Evolutionary conservation across 2,888 invertebrate genomes (phyloP).

Genomic region (Crocallis elinguaria): DNA sequence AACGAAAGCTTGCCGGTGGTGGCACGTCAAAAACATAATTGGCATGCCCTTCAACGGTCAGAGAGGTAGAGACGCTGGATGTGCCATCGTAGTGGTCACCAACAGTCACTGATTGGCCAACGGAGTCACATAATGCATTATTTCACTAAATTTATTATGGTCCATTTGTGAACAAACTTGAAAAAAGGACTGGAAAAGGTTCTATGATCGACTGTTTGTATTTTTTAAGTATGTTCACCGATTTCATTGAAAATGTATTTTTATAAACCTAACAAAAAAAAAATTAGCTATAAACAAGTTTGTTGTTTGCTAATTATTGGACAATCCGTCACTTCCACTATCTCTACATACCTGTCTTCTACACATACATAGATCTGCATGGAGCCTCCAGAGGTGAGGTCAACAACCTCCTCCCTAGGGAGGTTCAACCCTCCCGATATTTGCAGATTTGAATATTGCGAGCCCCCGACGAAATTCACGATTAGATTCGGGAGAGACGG

Average conservation of each 20-base stretch:
- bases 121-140: no score
- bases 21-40: constrained; percentile 77
- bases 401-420: constrained; percentile 66
- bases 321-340: constrained; percentile 41
- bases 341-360: constrained; percentile 33
- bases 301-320: not conserved
- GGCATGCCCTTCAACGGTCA: constrained; percentile 62
- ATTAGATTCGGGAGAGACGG: constrained; percentile 67
- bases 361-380: constrained; percentile 55
- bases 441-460: constrained; percentile 76
- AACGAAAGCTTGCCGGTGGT: constrained; percentile 48
- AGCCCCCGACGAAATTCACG: constrained; percentile 63
- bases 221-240: no score
- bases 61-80: constrained; percentile 43
- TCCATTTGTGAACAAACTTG: no score
- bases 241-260: no score
- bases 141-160: no score
- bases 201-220: no score
- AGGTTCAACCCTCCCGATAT: constrained; percentile 60
- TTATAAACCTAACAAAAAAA: no score
- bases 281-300: no score
- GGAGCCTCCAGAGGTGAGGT: constrained; percentile 68
- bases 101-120: constrained; percentile 5
- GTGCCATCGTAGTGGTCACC: constrained; percentile 16
- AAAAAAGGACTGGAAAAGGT: no score